phyloP scores from a whole-genome alignment of 2,888 invertebrate genomes.

The Dolichopus griseipennis region DNA sequence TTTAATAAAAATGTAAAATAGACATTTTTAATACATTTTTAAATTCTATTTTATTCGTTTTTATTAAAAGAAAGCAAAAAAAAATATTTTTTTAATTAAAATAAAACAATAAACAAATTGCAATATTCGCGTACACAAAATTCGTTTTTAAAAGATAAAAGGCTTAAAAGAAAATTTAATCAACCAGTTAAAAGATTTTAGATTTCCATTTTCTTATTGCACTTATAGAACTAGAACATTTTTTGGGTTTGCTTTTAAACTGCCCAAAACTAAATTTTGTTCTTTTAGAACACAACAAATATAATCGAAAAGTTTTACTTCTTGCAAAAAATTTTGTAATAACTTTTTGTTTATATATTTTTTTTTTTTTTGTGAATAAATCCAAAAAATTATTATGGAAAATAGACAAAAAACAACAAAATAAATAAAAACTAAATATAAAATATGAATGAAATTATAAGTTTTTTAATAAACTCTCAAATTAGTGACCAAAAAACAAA shows the following conservation, averaged over 20 bases:
- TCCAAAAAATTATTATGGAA: neutral
- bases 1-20: too few species aligned
- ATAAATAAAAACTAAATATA: neutral
- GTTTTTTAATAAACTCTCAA: constrained; percentile 6
- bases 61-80: too few species aligned
- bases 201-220: neutral
- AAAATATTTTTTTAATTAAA: too few species aligned
- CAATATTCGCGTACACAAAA: neutral
- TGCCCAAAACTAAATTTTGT: too few species aligned
- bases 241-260: too few species aligned
- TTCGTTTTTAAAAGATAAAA: neutral
- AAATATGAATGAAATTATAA: constrained; percentile 6
- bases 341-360: neutral
- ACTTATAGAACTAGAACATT: neutral
- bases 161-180: neutral
- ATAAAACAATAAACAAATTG: too few species aligned
- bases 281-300: too few species aligned
- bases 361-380: neutral
- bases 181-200: neutral
- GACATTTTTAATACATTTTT: too few species aligned
- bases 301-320: too few species aligned
- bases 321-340: too few species aligned
- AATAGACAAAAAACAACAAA: neutral
- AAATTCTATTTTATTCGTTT: too few species aligned
- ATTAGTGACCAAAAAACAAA: neutral